Conservation (phyloP, 2,113 vertebrate species). For the Atherinomorus stipes region DNA sequence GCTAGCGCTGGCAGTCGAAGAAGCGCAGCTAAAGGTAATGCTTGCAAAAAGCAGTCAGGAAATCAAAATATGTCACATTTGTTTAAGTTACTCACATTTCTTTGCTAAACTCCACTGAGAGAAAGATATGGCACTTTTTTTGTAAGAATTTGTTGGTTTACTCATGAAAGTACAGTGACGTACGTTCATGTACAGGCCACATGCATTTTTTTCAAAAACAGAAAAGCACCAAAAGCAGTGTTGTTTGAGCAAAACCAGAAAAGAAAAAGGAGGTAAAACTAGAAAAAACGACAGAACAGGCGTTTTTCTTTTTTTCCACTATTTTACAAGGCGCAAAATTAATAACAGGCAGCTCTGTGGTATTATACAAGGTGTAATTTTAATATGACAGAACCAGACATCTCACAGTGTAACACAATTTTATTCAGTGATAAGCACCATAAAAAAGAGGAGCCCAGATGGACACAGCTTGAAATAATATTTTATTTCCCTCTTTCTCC, state of each 20-base stretch:
- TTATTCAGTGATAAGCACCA: slow-evolving; percentile 35
- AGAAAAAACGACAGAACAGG: background rate
- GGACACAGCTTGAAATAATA: slow-evolving; percentile 64
- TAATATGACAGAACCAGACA: slow-evolving; percentile 35
- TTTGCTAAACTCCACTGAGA: slow-evolving; percentile 35
- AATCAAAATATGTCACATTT: slow-evolving; percentile 57
- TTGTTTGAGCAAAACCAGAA: background rate
- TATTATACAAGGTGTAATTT: slow-evolving; percentile 52
- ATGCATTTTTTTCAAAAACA: slow-evolving; percentile 9
- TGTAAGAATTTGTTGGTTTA: slow-evolving; percentile 35
- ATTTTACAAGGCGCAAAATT: slow-evolving; percentile 32
- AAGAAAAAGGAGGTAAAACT: background rate
- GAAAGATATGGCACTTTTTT: slow-evolving; percentile 12
- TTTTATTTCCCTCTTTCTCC: slow-evolving; percentile 46
- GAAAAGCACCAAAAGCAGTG: slow-evolving; percentile 23
- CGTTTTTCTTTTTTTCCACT: too few species aligned
- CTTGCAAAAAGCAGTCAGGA: slow-evolving; percentile 31
- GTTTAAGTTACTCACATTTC: slow-evolving; percentile 41
- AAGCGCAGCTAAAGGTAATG: slow-evolving; percentile 35
- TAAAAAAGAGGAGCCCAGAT: slow-evolving; percentile 56
- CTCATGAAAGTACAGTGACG: slow-evolving; percentile 30
- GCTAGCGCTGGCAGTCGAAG: background rate
- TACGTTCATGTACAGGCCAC: slow-evolving; percentile 36
- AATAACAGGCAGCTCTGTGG: slow-evolving; percentile 46
- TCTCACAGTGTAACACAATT: slow-evolving; percentile 26